A percentile compares a stretch with the other conserved stretches of the same genome.
These are phyloP conservation scores for Miltochrista miniata DNA, from an alignment of 2,888 invertebrate genomes.

Conservation along the genomic window DNA sequence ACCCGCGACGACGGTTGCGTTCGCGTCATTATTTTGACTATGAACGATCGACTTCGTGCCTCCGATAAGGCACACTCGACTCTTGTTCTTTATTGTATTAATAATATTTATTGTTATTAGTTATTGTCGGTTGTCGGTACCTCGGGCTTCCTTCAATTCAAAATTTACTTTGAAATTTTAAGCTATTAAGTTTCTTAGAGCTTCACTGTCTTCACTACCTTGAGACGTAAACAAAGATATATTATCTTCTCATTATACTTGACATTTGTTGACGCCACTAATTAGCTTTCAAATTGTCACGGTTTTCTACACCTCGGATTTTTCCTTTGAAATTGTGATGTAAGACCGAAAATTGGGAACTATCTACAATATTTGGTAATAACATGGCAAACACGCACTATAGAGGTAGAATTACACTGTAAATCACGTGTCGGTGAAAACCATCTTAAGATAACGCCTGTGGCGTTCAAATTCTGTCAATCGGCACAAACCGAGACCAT, in stretches of 20 bases:
- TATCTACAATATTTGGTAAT: too few relatives aligned
- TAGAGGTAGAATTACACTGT: not conserved
- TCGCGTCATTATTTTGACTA: slow-evolving; percentile 77
- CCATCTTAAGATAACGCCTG: not conserved
- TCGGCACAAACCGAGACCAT: not conserved
- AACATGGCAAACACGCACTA: too few relatives aligned
- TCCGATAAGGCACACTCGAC: slow-evolving; percentile 72
- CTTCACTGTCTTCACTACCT: not conserved
- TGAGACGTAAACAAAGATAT: not conserved
- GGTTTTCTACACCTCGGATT: not conserved
- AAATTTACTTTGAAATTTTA: slow-evolving; percentile 6
- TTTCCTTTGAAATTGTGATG: not conserved
- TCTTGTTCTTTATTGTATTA: slow-evolving; percentile 46
- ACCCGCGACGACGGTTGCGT: slow-evolving; percentile 45
- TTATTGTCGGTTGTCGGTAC: slow-evolving; percentile 61
- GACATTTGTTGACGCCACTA: too few relatives aligned
- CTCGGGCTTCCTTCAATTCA: slow-evolving; percentile 53
- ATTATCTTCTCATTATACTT: too few relatives aligned
- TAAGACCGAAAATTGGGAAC: not conserved
- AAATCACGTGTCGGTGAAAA: not conserved
- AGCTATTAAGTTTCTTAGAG: not conserved
- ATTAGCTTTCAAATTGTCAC: not conserved
- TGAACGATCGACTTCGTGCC: slow-evolving; percentile 71
- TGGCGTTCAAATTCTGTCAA: not conserved
- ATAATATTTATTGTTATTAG: slow-evolving; percentile 58